Evolutionary conservation across 2,113 vertebrate species (phyloP), one percentile per base, ranked within the genome.

Genomic region (Mugil cephalus): DNA sequence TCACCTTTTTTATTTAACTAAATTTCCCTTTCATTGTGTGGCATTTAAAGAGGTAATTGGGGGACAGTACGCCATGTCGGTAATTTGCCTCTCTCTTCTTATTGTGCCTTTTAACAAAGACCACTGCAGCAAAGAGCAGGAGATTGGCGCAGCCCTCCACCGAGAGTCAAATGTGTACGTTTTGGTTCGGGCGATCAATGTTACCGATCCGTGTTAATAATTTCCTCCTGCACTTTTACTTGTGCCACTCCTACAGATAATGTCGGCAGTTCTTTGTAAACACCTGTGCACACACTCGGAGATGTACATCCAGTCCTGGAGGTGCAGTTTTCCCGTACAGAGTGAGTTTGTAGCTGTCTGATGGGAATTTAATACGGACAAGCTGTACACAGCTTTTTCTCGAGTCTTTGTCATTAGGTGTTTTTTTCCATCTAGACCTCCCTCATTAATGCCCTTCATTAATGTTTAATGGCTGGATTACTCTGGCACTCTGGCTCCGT

Each of bases 401-500:
- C 18, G 51, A 70, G 39, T 73, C 36, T 63, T 59, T 70, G 62
- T 79, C 54, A 72, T 69, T 70, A 73, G 51, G 59, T 74, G 64
- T 79, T 78, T 77, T n/a, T 30, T 80, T 77, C 77, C 60, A 67
- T 69, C 65, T 67, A 54, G 54, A 70, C 52, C 46, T 47, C 11
- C 50, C 60, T 82, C 69, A 87, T 88, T 76, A 79, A 83, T 55
- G 58, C 54, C 59, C 72, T 79, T 79, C 54, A 87, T 88, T 83
- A 82, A 87, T 76, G 73, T 87, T 83, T 84, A 85, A 88, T 82
- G 73, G 13, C 39, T 59, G 61, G 72, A 87, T 86, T 75, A 82
- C 56, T 82, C 63, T 46, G 63, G 58, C 58, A 67, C 62, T 82
- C 60, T 77, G 69, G 56, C 61, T 70, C 18, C 36, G 55, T 65